phyloP scores from a whole-genome alignment of 2,888 invertebrate genomes.

The Coelogynopora nodosa region DNA sequence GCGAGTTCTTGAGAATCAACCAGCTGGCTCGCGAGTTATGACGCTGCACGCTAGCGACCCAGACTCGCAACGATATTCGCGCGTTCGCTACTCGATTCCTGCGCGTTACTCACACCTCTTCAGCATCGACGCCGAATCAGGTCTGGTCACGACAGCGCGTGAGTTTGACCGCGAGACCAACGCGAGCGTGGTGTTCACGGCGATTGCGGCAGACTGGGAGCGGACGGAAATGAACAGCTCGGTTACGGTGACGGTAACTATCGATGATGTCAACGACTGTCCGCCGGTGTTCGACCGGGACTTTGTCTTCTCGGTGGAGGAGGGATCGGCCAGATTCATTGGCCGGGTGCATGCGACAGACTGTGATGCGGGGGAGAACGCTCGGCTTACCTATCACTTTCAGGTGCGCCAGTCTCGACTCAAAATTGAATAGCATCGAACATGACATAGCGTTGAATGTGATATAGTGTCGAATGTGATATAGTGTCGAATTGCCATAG shows the following conservation, averaged over 20 bases:
- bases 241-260: constrained; percentile 3
- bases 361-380: constrained; percentile 23
- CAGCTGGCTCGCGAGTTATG: constrained; percentile 8
- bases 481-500: no score
- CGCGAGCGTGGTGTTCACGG: neutral
- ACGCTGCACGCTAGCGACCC: neutral
- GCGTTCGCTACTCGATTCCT: neutral
- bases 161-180: constrained; percentile 17
- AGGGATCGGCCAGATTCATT: neutral
- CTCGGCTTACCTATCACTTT: neutral
- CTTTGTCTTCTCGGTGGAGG: constrained; percentile 16
- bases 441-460: no score
- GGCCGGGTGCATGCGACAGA: constrained; percentile 31
- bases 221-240: neutral
- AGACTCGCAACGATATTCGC: neutral
- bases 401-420: neutral
- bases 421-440: no score
- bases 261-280: constrained; percentile 25
- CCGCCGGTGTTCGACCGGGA: neutral
- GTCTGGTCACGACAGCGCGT: neutral
- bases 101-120: neutral
- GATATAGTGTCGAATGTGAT: no score
- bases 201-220: neutral
- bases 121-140: neutral
- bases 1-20: neutral